Evolutionary conservation across 2,113 vertebrate species (phyloP).

Genomic region (Coreoperca whiteheadi): DNA sequence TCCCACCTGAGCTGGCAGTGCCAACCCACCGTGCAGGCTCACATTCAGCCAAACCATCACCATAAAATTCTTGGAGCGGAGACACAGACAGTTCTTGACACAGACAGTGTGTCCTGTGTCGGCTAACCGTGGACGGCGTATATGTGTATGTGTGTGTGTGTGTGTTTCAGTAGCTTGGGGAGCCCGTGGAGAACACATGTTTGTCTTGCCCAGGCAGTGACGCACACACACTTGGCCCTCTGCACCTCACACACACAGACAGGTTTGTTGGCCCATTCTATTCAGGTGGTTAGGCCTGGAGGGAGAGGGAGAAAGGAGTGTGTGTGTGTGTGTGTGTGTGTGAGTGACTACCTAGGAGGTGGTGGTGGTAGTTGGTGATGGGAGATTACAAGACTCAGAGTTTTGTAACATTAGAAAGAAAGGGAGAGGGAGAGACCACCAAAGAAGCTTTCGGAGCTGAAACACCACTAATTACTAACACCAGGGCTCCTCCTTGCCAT

Average conservation of each 20-base stretch:
- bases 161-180: constrained; percentile 68
- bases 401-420: constrained; percentile 86
- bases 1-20: constrained; percentile 72
- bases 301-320: constrained; percentile 53
- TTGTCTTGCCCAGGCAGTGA: constrained; percentile 81
- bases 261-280: constrained; percentile 81
- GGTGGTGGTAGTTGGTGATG: constrained; percentile 79
- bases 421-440: constrained; percentile 88
- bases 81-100: constrained; percentile 73
- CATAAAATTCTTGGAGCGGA: constrained; percentile 76
- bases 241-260: constrained; percentile 82
- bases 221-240: constrained; percentile 84
- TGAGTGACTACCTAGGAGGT: constrained; percentile 75
- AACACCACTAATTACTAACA: constrained; percentile 95
- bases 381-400: constrained; percentile 87
- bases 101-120: constrained; percentile 70
- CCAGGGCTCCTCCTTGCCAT: constrained; percentile 87
- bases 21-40: constrained; percentile 65
- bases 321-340: constrained; percentile 54
- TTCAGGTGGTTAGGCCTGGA: constrained; percentile 82
- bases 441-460: constrained; percentile 89
- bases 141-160: constrained; percentile 48
- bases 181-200: constrained; percentile 74
- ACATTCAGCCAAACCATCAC: constrained; percentile 77
- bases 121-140: constrained; percentile 59